Base-by-base conservation (phyloP, 2,113 vertebrate genomes). In the Tragelaphus imberbis region DNA sequence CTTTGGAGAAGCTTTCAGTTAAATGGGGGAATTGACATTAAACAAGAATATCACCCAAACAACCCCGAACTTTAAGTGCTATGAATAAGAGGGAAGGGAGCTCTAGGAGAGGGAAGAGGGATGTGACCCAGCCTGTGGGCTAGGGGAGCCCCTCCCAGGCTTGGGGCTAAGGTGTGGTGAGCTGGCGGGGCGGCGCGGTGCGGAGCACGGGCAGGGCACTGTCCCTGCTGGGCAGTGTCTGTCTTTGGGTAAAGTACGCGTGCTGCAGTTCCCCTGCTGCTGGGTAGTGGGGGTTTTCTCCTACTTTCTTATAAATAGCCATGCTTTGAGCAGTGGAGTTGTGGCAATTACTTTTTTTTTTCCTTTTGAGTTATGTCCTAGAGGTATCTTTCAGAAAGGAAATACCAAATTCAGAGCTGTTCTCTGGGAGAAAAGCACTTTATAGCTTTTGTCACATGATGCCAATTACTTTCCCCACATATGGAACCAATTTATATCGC, bases 371-470 rank as follows among this genome's bases (percentile, higher is more conserved):
- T 79, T 47, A 77, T 27, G n/a, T 88, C 68, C 90, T 81, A 36
- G 40, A 61, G 81, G n/a, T 80, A 84, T 63, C 51, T 68, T 80
- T 81, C 82, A 93, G 59, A 85, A 95, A 96, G 86, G 53, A 97
- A 95, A 96, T 56, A 25, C 19, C 33, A 55, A 56, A 53, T 93
- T 90, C 77, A 47, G 91, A 96, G 17, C 21, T 59, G 90, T 55
- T 93, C 55, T 27, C n/a, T 12, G 55, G 30, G 86, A 79, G 91
- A 55, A 75, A 71, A 87, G 27, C 23, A 6, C 25, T 92, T 55
- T 40, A 77, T 7, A 81, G 95, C 21, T 28, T 82, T 61, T 68
- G 86, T 82, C 86, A 84, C 11, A 27, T 36, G 96, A 55, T 13
- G 51, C 36, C 85, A 80, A 21, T 87, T 15, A 86, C 56, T 63